phyloP scores from a whole-genome alignment of 2,797 vertebrate species.

The Intellagama lesueurii region DNA sequence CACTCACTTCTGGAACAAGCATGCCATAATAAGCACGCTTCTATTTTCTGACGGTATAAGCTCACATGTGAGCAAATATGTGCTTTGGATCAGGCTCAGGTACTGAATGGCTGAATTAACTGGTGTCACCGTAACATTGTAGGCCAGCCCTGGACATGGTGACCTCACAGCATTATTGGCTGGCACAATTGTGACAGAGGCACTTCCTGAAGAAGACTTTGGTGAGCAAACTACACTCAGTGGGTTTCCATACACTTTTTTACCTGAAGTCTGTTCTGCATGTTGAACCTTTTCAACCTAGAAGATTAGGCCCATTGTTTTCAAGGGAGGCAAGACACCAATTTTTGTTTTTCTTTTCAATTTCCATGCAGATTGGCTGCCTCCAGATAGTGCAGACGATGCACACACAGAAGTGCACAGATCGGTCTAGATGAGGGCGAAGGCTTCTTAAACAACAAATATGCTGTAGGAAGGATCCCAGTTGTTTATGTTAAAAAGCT shows the following conservation, averaged over 20 bases:
- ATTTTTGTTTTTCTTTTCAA: background rate
- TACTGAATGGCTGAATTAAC: background rate
- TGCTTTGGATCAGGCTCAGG: background rate
- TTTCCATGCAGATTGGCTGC: background rate
- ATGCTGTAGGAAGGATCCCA: background rate
- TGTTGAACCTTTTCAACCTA: background rate
- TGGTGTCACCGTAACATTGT: background rate
- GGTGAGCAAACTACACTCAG: background rate
- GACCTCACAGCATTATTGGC: background rate
- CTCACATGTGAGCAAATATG: background rate
- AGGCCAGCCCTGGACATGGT: background rate
- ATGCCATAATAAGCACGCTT: constrained; percentile 54
- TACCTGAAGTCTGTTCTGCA: background rate
- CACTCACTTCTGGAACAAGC: constrained; percentile 69
- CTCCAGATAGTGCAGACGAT: background rate
- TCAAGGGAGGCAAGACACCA: background rate
- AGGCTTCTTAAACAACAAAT: background rate
- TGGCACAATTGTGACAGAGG: background rate
- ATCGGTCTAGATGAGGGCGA: background rate
- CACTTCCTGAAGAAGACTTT: background rate
- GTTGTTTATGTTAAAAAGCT: background rate
- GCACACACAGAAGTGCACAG: too few relatives aligned
- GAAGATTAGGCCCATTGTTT: too few relatives aligned
- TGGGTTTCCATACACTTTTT: background rate
- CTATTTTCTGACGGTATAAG: constrained; percentile 33